Conservation (phyloP, 1,140 invertebrate species). For the Sycobia sp. region DNA sequence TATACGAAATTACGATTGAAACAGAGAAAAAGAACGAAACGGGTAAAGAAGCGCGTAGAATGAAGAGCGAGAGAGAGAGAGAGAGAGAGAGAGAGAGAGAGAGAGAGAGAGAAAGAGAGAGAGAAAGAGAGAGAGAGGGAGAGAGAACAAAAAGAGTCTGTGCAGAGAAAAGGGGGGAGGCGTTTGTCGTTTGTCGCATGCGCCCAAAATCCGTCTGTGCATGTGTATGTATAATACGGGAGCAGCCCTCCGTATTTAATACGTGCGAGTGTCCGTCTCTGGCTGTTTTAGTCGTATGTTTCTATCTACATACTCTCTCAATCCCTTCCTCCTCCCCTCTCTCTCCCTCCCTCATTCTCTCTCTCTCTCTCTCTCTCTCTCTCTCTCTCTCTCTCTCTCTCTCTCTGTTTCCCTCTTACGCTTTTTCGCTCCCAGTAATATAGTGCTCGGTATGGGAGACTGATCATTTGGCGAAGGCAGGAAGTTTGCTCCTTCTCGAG, state of each 20-base stretch:
- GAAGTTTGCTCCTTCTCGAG: slow-evolving; percentile 21
- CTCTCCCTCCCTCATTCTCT: not conserved
- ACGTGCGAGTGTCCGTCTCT: too few relatives aligned
- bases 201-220: not conserved
- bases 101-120: too few relatives aligned
- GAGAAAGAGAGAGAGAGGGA: too few relatives aligned
- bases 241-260: too few relatives aligned
- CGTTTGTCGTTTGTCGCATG: slow-evolving; percentile 3
- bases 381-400: not conserved
- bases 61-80: too few relatives aligned
- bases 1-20: too few relatives aligned
- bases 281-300: too few relatives aligned
- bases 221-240: not conserved
- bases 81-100: too few relatives aligned
- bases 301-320: not conserved
- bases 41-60: not conserved
- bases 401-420: slow-evolving; percentile 1
- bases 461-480: slow-evolving; percentile 14
- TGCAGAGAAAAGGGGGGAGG: too few relatives aligned
- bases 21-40: not conserved
- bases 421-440: slow-evolving; percentile 3
- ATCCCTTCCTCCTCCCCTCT: not conserved
- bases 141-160: too few relatives aligned
- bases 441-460: too few relatives aligned
- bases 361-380: slow-evolving; percentile 2